Percentiles rank a stretch among this genome's conserved stretches.
Evolutionary conservation across 2,113 vertebrate genomes (phyloP).

Genomic region (Tympanuchus pallidicinctus): DNA sequence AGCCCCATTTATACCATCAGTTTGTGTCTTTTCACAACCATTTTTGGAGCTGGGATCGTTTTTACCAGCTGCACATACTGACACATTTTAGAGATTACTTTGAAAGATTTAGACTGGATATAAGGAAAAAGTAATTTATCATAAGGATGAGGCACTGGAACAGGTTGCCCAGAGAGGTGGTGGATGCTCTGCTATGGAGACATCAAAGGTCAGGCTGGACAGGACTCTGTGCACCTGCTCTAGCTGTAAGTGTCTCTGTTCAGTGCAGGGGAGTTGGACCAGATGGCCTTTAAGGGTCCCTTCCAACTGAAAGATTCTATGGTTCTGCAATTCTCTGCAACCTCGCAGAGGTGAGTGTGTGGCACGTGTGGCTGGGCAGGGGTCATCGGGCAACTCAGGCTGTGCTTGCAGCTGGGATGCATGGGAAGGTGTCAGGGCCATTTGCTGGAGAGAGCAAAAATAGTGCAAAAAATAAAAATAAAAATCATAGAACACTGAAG

Average conservation of each 20-base stretch:
- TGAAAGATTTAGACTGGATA: neutral
- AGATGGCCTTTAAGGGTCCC: no score
- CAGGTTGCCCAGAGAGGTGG: no score
- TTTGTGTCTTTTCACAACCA: neutral
- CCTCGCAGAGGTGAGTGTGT: neutral
- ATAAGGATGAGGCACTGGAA: no score
- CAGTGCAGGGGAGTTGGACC: no score
- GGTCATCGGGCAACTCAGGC: neutral
- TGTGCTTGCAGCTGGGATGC: neutral
- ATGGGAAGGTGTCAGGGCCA: neutral
- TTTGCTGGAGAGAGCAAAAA: neutral
- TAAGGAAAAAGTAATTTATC: no score
- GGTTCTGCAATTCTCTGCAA: no score
- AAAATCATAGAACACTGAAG: neutral
- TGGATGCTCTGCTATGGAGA: no score
- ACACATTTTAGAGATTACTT: neutral
- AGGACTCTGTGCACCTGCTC: no score
- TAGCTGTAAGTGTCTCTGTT: no score
- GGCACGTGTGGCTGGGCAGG: no score
- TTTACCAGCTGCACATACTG: neutral
- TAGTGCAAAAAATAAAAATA: accelerated
- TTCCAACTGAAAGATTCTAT: no score
- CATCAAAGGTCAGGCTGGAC: no score
- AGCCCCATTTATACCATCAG: neutral
- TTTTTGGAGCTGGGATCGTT: neutral